Conservation (phyloP, 2,113 vertebrate genomes). For the Irena cyanogastra region DNA sequence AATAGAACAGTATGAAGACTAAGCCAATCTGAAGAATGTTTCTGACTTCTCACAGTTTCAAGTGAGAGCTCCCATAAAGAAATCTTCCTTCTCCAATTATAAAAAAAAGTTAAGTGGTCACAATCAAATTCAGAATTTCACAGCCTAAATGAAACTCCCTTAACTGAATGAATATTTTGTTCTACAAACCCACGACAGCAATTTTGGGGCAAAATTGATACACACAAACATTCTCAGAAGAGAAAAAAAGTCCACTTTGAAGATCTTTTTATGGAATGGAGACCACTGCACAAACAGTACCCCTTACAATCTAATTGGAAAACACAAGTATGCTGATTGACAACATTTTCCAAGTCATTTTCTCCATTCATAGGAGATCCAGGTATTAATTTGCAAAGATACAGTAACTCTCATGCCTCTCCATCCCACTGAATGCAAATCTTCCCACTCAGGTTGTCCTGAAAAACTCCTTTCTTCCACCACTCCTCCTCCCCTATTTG, state of each 20-base stretch:
- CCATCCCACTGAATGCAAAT: constrained; percentile 15
- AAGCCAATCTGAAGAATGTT: constrained; percentile 35
- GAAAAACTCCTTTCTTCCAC: background rate
- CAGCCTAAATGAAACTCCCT: background rate
- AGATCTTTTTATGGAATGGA: background rate
- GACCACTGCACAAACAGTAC: background rate
- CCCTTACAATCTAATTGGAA: constrained; percentile 10
- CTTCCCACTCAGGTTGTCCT: constrained; percentile 7
- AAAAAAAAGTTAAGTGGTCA: background rate
- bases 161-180: background rate
- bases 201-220: constrained; percentile 3
- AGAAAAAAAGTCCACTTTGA: constrained; percentile 41
- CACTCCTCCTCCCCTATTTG: background rate
- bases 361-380: background rate
- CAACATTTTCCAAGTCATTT: constrained; percentile 51
- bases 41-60: background rate
- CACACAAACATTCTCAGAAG: background rate
- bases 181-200: constrained; percentile 27
- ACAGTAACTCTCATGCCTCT: constrained; percentile 41
- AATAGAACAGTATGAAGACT: constrained; percentile 13
- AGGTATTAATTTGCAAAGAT: constrained; percentile 34
- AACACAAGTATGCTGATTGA: constrained; percentile 15
- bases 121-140: constrained; percentile 36
- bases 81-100: constrained; percentile 5
- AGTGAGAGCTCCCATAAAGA: constrained; percentile 12